Base-by-base conservation (phyloP, 2,888 invertebrate species). In the Nymphalis polychloros region DNA sequence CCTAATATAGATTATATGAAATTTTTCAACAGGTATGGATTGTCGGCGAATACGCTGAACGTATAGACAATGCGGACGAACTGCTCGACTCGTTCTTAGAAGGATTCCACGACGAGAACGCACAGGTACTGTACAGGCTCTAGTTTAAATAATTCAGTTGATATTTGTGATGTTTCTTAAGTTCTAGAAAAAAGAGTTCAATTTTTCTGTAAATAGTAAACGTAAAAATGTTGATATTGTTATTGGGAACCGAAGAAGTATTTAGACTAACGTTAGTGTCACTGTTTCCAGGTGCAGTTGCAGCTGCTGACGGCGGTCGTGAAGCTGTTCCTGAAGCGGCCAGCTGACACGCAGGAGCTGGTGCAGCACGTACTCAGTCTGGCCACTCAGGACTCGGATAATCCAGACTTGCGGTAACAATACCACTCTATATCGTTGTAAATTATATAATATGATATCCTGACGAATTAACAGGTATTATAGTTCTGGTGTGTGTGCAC, bases 51-150 rank as follows among this genome's bases (percentile, higher is more conserved):
- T 99, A 99, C 88, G 99, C 99, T 0, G 99, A 99, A 86, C 95
- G 99, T 75, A 99, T 99, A 77, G 99, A 99, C 89, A 99, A 99
- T 85, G 99, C 99, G 0, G 99, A 99, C 82, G 99, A 99, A 82
- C 93, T 99, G 41, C 93, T 99, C 23, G 99, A 99, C 85, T 98
- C 98, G 72, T 99, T 99, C 93, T 93, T 99, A 8, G 99, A 99
- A 92, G 99, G 98, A 16, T 99, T 99, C 93, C 98, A 96, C 77
- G 98, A 98, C 89, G 98, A 99, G 85, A 98, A 98, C 82, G 97
- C 98, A 27, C 98, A 98, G 93, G 93, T 92, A 76, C 27, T 6
- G 6, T 31, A 23, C 35, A 1, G 10, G 13, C 41, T 41, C 4
- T n/a, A 1, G 2, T 49, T 17, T 49, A 49, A 49, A 31, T 31